These are phyloP conservation scores for Ptychoptera contaminata DNA, from an alignment of 2,888 invertebrate species.

Conservation along the genomic window DNA sequence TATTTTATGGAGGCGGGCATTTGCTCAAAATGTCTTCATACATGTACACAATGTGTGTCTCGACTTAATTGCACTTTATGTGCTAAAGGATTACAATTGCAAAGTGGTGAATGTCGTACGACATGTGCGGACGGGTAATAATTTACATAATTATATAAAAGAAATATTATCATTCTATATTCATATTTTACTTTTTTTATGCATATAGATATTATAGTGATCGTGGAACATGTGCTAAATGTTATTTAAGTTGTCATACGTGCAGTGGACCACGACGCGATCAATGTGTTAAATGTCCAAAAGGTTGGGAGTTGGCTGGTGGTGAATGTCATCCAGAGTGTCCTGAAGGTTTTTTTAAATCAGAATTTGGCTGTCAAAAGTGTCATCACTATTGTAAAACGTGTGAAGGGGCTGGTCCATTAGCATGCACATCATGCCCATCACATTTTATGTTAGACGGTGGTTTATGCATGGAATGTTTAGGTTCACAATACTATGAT, in stretches of 20 bases:
- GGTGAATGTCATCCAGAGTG: conserved; percentile 77
- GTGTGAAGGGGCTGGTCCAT: conserved; percentile 63
- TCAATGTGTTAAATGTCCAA: conserved; percentile 71
- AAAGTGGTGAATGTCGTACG: conserved; percentile 69
- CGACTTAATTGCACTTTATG: conserved; percentile 69
- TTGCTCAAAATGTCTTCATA: conserved; percentile 66
- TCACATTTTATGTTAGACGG: conserved; percentile 56
- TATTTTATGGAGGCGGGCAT: conserved; percentile 56
- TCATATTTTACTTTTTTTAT: conserved; percentile 4
- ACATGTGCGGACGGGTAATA: conserved; percentile 55
- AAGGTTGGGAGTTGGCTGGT: conserved; percentile 64
- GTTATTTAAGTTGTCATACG: conserved; percentile 70
- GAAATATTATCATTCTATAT: neutral
- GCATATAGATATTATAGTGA: conserved; percentile 65
- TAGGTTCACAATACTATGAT: conserved; percentile 58
- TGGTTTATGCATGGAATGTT: conserved; percentile 59
- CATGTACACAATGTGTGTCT: conserved; percentile 61
- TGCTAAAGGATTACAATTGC: conserved; percentile 56
- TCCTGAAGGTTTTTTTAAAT: conserved; percentile 74
- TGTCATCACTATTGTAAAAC: conserved; percentile 81
- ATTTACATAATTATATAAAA: conserved; percentile 9
- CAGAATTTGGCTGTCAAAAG: conserved; percentile 65
- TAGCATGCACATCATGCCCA: conserved; percentile 58
- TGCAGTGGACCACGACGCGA: conserved; percentile 72
- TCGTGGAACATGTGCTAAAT: conserved; percentile 64